These are phyloP conservation scores for Cheilosia scutellata DNA, from an alignment of 2,888 invertebrate genomes.

Conservation along the genomic window DNA sequence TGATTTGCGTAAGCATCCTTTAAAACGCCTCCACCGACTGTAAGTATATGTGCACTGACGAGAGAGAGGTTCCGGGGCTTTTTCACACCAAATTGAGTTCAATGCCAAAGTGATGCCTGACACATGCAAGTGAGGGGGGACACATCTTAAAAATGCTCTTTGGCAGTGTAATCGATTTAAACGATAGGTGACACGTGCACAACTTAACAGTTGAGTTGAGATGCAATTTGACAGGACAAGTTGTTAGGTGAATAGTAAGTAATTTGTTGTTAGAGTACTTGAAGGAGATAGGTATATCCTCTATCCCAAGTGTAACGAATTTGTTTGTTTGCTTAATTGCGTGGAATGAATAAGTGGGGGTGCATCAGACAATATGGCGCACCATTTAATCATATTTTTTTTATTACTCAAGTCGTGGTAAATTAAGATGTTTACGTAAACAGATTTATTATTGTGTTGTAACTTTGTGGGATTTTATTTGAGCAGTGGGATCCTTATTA, in stretches of 20 bases:
- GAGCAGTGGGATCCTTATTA: not conserved
- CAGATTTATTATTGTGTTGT: not conserved
- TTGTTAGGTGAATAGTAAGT: not conserved
- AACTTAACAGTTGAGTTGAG: not conserved
- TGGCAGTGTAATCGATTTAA: too few species aligned
- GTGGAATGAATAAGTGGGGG: not conserved
- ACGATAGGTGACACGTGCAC: not conserved
- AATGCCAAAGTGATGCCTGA: constrained; percentile 1
- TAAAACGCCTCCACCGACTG: not conserved
- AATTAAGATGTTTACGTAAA: not conserved
- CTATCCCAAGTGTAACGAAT: not conserved
- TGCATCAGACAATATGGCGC: not conserved
- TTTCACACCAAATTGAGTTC: constrained; percentile 1
- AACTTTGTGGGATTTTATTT: not conserved
- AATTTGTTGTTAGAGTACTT: not conserved
- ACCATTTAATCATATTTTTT: not conserved
- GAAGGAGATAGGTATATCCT: too few species aligned
- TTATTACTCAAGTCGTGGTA: not conserved
- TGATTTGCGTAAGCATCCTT: constrained; percentile 4
- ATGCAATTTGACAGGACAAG: not conserved
- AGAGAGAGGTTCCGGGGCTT: not conserved
- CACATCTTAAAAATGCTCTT: not conserved
- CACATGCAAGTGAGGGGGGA: not conserved
- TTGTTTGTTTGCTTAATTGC: constrained; percentile 1
- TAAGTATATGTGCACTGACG: not conserved